A percentile compares a stretch with the other conserved stretches of the same genome.
Conservation (phyloP, 2,797 vertebrate genomes). For the Propithecus perrieri region DNA sequence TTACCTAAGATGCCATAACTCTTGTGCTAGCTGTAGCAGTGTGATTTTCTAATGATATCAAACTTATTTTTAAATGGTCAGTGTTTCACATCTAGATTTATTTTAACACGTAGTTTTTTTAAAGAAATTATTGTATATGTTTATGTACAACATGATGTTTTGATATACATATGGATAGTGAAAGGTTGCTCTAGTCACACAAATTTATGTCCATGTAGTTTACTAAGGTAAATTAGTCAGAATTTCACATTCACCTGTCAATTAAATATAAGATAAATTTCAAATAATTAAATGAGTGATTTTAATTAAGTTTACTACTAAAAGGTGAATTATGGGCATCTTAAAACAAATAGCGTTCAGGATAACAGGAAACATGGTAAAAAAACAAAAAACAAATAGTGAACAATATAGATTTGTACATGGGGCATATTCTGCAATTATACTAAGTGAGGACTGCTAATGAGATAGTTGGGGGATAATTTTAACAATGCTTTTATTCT, state of each 20-base stretch:
- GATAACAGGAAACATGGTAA: not conserved
- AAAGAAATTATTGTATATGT: not conserved
- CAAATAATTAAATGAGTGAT: not conserved
- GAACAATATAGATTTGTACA: not conserved
- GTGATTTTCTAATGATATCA: not conserved
- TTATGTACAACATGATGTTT: not conserved
- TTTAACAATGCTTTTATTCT: constrained; percentile 8
- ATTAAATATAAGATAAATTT: not conserved
- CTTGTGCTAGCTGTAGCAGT: not conserved
- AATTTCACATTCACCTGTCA: constrained; percentile 6
- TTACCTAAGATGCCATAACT: not conserved
- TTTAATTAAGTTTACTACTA: not conserved
- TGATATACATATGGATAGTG: not conserved
- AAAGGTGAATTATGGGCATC: not conserved
- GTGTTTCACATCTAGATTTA: not conserved
- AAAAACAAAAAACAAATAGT: not conserved
- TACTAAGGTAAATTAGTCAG: not conserved
- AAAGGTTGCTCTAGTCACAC: not conserved
- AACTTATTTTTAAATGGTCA: not conserved
- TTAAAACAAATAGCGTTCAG: not conserved
- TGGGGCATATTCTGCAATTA: not conserved
- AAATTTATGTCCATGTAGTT: not conserved
- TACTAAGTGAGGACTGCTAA: not conserved
- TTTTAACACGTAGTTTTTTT: not conserved
- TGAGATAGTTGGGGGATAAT: not conserved